Evolutionary conservation across 2,113 vertebrate species (phyloP).

Genomic region (Platycercus adscitus): DNA sequence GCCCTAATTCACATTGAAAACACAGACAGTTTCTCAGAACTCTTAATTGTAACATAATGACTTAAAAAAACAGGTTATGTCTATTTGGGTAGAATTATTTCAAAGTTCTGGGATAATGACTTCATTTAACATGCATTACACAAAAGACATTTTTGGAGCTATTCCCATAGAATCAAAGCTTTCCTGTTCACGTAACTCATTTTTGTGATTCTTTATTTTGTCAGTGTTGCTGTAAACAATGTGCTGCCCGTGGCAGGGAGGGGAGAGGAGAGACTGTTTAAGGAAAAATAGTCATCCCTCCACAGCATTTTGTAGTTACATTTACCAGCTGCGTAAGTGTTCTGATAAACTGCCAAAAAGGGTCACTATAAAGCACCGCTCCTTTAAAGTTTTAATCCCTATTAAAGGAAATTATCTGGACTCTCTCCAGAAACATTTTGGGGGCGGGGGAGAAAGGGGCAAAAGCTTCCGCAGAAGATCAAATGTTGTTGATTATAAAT

Average conservation of each 20-base stretch:
- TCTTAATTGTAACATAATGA: conserved; percentile 1
- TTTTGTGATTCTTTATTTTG: conserved; percentile 61
- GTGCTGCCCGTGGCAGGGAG: conserved; percentile 18
- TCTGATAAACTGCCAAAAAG: conserved; percentile 56
- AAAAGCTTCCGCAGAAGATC: conserved; percentile 57
- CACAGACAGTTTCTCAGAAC: conserved; percentile 26
- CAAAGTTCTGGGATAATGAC: conserved; percentile 46
- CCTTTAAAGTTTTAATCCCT: conserved; percentile 63
- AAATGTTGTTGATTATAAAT: conserved; percentile 70
- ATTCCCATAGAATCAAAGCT: conserved; percentile 50
- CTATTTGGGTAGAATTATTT: conserved; percentile 34
- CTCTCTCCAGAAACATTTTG: conserved; percentile 49
- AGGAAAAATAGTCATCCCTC: conserved; percentile 47
- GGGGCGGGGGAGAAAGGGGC: neutral
- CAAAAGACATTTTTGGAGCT: conserved; percentile 41
- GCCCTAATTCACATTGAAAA: neutral
- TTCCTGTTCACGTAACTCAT: conserved; percentile 39
- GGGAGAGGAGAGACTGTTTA: conserved; percentile 17
- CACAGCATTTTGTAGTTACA: conserved; percentile 37
- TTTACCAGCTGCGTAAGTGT: conserved; percentile 48
- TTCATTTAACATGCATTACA: conserved; percentile 40
- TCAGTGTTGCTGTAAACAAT: conserved; percentile 59
- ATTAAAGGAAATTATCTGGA: conserved; percentile 67
- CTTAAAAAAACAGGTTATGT: neutral
- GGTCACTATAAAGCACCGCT: conserved; percentile 48